These are phyloP conservation scores for Andricus grossulariae DNA, from an alignment of 1,140 invertebrate genomes.

Conservation along the genomic window DNA sequence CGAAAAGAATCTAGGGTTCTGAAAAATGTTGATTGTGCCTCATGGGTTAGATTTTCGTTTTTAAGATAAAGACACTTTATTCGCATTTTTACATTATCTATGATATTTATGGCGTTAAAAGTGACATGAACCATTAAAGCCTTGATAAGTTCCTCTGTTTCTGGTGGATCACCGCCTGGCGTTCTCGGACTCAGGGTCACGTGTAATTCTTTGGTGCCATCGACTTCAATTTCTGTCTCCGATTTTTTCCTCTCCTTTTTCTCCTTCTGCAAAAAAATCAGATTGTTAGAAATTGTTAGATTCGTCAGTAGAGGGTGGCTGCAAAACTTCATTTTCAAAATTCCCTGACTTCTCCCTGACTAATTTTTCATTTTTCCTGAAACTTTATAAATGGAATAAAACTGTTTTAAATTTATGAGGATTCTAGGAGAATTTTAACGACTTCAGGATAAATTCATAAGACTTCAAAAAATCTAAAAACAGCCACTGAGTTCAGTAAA, in stretches of 20 bases:
- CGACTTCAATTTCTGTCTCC: constrained; percentile 80
- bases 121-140: constrained; percentile 78
- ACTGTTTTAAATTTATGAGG: too few relatives aligned
- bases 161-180: constrained; percentile 89
- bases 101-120: constrained; percentile 54
- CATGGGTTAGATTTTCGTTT: constrained; percentile 34
- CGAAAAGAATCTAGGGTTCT: constrained; percentile 9
- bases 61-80: constrained; percentile 65
- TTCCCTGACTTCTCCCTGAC: too few relatives aligned
- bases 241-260: constrained; percentile 75
- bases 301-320: too few relatives aligned
- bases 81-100: constrained; percentile 63
- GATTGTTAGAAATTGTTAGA: not conserved
- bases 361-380: too few relatives aligned
- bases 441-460: too few relatives aligned
- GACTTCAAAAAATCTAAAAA: too few relatives aligned
- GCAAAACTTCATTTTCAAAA: too few relatives aligned
- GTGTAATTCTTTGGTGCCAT: constrained; percentile 84
- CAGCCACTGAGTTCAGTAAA: too few relatives aligned
- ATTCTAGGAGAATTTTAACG: too few relatives aligned
- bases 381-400: too few relatives aligned
- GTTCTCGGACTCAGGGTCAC: constrained; percentile 86
- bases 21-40: not conserved
- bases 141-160: constrained; percentile 92
- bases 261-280: constrained; percentile 58